Percentiles rank a stretch among this genome's conserved stretches.
phyloP scores from a whole-genome alignment of 2,888 invertebrate genomes.

The Xestia c-nigrum region DNA sequence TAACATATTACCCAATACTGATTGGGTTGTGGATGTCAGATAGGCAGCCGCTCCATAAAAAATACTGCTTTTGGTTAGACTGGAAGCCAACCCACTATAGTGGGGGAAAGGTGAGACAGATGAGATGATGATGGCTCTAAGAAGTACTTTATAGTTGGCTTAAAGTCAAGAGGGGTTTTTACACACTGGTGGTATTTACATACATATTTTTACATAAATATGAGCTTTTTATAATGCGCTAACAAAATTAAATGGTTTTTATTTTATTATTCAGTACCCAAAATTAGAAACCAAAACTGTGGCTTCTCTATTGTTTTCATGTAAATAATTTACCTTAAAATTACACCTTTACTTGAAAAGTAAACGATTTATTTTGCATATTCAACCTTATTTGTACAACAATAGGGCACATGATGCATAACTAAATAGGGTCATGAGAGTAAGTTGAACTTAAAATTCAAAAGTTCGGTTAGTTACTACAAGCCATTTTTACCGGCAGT shows the following conservation, averaged over 20 bases:
- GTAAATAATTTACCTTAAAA: constrained; percentile 19
- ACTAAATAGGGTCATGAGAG: neutral
- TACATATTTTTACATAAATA: too few relatives aligned
- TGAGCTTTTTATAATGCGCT: too few relatives aligned
- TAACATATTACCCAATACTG: too few relatives aligned
- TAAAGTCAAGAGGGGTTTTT: too few relatives aligned
- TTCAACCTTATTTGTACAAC: constrained; percentile 5
- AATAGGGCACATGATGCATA: constrained; percentile 3
- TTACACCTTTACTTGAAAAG: constrained; percentile 2
- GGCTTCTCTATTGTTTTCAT: neutral
- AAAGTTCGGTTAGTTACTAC: neutral
- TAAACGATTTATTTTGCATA: constrained; percentile 13
- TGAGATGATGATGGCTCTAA: neutral
- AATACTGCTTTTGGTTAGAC: too few relatives aligned
- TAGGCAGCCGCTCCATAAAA: too few relatives aligned
- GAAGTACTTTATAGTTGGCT: too few relatives aligned
- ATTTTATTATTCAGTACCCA: neutral
- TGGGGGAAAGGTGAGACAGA: too few relatives aligned
- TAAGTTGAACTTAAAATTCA: neutral
- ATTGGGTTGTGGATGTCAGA: too few relatives aligned
- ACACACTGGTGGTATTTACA: too few relatives aligned
- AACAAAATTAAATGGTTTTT: too few relatives aligned
- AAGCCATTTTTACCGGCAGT: neutral
- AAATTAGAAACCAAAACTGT: neutral
- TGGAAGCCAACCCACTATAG: too few relatives aligned